These are phyloP conservation scores for Crioceris asparagi DNA, from an alignment of 2,888 invertebrate species.

Conservation along the genomic window DNA sequence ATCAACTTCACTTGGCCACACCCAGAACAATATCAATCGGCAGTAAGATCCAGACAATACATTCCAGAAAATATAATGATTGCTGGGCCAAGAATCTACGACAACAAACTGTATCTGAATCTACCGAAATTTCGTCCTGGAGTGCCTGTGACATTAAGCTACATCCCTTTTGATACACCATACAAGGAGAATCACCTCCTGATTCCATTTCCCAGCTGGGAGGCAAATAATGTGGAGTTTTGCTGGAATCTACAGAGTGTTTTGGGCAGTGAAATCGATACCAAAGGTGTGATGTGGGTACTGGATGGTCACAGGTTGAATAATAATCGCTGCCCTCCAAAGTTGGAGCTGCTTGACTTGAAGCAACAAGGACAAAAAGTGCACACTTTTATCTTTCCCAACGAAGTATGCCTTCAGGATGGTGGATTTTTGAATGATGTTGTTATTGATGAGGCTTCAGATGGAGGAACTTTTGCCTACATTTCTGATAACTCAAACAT, in stretches of 20 bases:
- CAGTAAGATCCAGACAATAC: slow-evolving; percentile 42
- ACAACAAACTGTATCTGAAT: slow-evolving; percentile 53
- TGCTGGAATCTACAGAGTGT: slow-evolving; percentile 61
- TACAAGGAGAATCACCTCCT: slow-evolving; percentile 45
- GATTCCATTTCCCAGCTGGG: slow-evolving; percentile 61
- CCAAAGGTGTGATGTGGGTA: slow-evolving; percentile 58
- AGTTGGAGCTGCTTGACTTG: slow-evolving; percentile 55
- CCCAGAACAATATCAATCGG: slow-evolving; percentile 44
- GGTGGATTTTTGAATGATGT: slow-evolving; percentile 57
- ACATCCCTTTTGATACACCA: slow-evolving; percentile 19
- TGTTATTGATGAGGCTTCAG: slow-evolving; percentile 56
- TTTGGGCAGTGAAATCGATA: slow-evolving; percentile 63
- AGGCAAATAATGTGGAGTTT: slow-evolving; percentile 43
- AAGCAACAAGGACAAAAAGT: slow-evolving; percentile 46
- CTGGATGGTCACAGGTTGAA: slow-evolving; percentile 56
- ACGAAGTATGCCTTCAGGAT: slow-evolving; percentile 44
- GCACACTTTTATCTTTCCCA: slow-evolving; percentile 49
- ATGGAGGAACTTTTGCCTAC: slow-evolving; percentile 53
- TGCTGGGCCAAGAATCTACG: slow-evolving; percentile 58
- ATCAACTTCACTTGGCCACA: slow-evolving; percentile 58
- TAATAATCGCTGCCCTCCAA: slow-evolving; percentile 53
- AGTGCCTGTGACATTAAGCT: slow-evolving; percentile 57
- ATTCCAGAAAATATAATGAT: slow-evolving; percentile 57
- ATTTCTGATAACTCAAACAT: slow-evolving; percentile 56
- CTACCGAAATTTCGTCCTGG: slow-evolving; percentile 56